Conservation (phyloP, 1,140 invertebrate species). For the Bombus pyrosoma region DNA sequence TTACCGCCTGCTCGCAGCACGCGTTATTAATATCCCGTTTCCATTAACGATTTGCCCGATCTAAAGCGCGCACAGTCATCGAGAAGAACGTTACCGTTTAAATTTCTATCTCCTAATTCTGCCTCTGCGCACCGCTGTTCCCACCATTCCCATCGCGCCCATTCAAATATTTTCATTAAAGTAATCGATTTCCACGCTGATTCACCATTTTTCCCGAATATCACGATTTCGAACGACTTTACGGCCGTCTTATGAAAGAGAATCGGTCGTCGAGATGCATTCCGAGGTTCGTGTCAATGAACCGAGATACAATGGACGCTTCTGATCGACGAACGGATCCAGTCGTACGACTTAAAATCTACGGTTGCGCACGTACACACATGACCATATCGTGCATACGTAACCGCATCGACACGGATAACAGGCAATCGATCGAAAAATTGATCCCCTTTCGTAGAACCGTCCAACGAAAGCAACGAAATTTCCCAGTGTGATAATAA, state of each 20-base stretch:
- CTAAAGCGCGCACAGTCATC: slow-evolving; percentile 22
- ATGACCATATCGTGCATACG: too few species aligned
- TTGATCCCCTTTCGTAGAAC: background rate
- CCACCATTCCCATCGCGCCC: background rate
- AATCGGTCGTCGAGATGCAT: background rate
- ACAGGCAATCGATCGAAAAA: background rate
- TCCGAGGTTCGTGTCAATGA: background rate
- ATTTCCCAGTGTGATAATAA: background rate
- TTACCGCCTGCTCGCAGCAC: background rate
- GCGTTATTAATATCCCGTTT: slow-evolving; percentile 35
- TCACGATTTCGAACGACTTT: background rate
- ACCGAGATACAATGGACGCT: background rate
- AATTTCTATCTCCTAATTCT: background rate
- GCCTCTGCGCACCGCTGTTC: too few species aligned
- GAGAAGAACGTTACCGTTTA: slow-evolving; percentile 21
- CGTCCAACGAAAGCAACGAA: too few species aligned
- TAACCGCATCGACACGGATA: background rate
- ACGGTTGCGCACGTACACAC: too few species aligned
- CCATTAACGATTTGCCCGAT: slow-evolving; percentile 6
- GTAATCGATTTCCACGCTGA: slow-evolving; percentile 24
- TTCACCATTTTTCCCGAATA: background rate
- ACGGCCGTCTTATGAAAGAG: too few species aligned
- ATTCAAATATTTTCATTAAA: slow-evolving; percentile 47
- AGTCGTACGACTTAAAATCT: background rate
- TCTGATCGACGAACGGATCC: slow-evolving; percentile 7